Evolutionary conservation across 2,113 vertebrate species (phyloP).

Genomic region (Dasyornis broadbenti): DNA sequence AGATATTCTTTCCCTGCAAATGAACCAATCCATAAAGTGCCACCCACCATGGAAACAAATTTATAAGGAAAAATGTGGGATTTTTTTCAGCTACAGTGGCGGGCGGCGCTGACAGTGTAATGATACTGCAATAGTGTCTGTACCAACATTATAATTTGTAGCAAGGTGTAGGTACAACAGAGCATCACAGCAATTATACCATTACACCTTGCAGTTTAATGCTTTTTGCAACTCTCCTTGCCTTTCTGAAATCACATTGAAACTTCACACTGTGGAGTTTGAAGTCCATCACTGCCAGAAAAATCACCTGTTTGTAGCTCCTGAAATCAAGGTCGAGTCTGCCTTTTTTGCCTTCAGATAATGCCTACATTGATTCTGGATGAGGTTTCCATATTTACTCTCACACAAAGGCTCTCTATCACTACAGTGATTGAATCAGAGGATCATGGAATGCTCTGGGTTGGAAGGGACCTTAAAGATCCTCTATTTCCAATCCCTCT

Average conservation of each 20-base stretch:
- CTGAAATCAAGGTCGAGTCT: not conserved
- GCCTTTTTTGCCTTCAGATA: not conserved
- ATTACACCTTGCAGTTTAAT: not conserved
- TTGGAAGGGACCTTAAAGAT: not conserved
- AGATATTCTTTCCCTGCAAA: not conserved
- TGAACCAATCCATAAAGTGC: not conserved
- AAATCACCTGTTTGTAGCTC: not conserved
- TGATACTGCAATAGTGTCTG: not conserved
- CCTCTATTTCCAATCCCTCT: not conserved
- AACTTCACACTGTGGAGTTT: not conserved
- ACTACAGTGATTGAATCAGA: not conserved
- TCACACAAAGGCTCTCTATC: not conserved
- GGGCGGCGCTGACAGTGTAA: not conserved
- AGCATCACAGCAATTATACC: not conserved
- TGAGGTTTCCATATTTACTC: not conserved
- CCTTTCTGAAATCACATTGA: not conserved
- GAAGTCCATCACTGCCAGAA: not conserved
- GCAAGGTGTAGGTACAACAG: slow-evolving; percentile 10
- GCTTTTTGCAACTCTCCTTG: not conserved
- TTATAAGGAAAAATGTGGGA: not conserved
- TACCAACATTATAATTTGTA: slow-evolving; percentile 14
- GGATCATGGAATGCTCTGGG: not conserved
- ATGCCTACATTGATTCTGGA: not conserved
- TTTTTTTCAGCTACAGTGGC: not conserved
- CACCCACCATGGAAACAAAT: not conserved